phyloP scores from a whole-genome alignment of 2,888 invertebrate genomes.

The Pandemis cinnamomeana region DNA sequence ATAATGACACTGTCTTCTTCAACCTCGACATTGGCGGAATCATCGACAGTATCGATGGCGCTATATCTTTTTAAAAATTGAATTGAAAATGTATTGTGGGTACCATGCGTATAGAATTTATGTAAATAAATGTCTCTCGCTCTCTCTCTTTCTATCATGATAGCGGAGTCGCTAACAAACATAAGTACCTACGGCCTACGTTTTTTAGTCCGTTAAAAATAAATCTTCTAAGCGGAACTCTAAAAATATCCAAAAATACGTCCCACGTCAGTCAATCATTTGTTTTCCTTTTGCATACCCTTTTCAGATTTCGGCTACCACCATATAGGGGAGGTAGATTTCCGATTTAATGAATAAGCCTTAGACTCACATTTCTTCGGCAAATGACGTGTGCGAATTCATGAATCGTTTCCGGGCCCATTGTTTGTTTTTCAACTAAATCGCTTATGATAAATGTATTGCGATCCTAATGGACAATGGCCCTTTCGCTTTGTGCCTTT shows the following conservation, averaged over 20 bases:
- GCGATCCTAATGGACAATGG: slow-evolving; percentile 58
- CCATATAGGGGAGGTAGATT: not conserved
- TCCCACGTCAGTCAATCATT: slow-evolving; percentile 3
- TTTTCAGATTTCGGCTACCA: not conserved
- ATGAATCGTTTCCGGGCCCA: slow-evolving; percentile 59
- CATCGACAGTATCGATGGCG: no score
- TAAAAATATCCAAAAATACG: not conserved
- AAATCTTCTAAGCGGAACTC: no score
- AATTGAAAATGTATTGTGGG: no score
- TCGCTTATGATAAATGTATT: slow-evolving; percentile 77
- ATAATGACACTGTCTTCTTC: no score
- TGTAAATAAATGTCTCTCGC: no score
- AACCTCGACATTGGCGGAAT: no score
- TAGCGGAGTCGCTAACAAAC: no score
- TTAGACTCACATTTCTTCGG: slow-evolving; percentile 34
- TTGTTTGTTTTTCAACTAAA: slow-evolving; percentile 52
- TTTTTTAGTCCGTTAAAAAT: no score
- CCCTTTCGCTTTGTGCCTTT: slow-evolving; percentile 51
- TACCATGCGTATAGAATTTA: no score
- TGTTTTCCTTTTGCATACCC: slow-evolving; percentile 1
- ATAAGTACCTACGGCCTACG: no score
- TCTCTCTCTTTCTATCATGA: no score
- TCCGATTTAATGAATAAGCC: not conserved
- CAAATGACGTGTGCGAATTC: slow-evolving; percentile 65
- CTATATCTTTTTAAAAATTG: no score